Evolutionary conservation across 2,113 vertebrate genomes (phyloP), one percentile per base, ranked within the genome.

Genomic region (Microcebus murinus): DNA sequence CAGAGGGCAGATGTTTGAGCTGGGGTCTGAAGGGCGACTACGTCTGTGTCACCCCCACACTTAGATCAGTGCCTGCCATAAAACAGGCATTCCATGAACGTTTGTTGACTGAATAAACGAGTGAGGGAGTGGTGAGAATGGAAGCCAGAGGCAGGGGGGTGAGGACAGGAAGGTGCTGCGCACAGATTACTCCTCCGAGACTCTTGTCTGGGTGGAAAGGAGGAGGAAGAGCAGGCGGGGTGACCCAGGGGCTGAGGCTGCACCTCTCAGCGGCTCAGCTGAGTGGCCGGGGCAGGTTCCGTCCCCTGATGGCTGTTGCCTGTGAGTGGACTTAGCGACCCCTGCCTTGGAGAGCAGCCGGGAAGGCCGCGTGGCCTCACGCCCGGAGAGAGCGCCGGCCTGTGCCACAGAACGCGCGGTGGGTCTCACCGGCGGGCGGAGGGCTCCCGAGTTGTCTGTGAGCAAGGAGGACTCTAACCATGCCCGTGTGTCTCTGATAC

Each of bases 401-500:
- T 31, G 13, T 8, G 29, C 34, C 29, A 9, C 23, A 0, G 76
- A 65, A 23, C 34, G 2, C 20, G 0, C 0, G 9, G 42, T 0
- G 4, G 31, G 18, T 29, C 77, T 59, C 31, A 0, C 45, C 4
- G 31, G 67, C 15, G 7, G 39, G 39, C 3, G 4, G 0, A 7
- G 20, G 12, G 25, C 21, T 0, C 29, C 2, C 20, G 7, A 10
- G 31, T 1, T 14, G 42, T 9, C 14, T 55, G 23, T 34, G 45
- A 31, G 65, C 45, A 8, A 1, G 3, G 4, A 61, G 55, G 45
- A 15, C 17, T 0, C 1, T 50, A 15, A 31, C 15, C 3, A 87
- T 0, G 0, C 7, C 5, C 3, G 0, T 2, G 0, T 20, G 50
- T 55, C 68, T n/a, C 57, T 34, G 48, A 1, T 90, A 15, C 94